A percentile compares a stretch with the other conserved stretches of the same genome.
phyloP scores from a whole-genome alignment of 1,140 invertebrate genomes.

The Drosophila nasuta region DNA sequence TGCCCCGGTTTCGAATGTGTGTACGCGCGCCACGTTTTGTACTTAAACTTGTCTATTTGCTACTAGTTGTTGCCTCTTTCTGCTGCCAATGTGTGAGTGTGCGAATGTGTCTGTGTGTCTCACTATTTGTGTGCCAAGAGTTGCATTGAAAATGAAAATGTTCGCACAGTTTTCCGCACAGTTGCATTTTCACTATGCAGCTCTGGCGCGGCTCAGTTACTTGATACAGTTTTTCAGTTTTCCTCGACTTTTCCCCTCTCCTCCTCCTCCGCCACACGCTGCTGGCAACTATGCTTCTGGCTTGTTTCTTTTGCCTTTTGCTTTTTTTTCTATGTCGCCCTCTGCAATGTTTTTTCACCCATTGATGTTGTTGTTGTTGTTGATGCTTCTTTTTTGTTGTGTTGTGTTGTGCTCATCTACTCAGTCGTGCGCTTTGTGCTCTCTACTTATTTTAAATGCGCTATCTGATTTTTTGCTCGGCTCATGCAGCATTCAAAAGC shows the following conservation, averaged over 20 bases:
- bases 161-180: slow-evolving; percentile 82
- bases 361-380: slow-evolving; percentile 42
- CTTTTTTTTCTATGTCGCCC: slow-evolving; percentile 49
- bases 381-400: slow-evolving; percentile 26
- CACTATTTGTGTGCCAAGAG: slow-evolving; percentile 64
- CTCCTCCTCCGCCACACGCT: too few relatives aligned
- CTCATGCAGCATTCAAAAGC: slow-evolving; percentile 77
- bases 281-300: slow-evolving; percentile 3
- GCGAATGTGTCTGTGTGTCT: slow-evolving; percentile 14
- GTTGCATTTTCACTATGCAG: slow-evolving; percentile 82
- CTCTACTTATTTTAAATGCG: slow-evolving; percentile 79
- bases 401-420: slow-evolving; percentile 57
- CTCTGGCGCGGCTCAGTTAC: slow-evolving; percentile 79
- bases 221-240: slow-evolving; percentile 70
- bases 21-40: slow-evolving; percentile 40
- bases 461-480: slow-evolving; percentile 73
- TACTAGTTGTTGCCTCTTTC: slow-evolving; percentile 50
- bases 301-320: slow-evolving; percentile 37
- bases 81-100: slow-evolving; percentile 39
- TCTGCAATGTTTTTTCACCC: slow-evolving; percentile 54
- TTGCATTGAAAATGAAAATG: slow-evolving; percentile 83
- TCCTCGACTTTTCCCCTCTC: slow-evolving; percentile 11
- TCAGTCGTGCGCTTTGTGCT: slow-evolving; percentile 79
- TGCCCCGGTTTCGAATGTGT: slow-evolving; percentile 18
- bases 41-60: slow-evolving; percentile 82